These are phyloP conservation scores for Cosmopolites sordidus DNA, from an alignment of 2,888 invertebrate genomes.

Conservation along the genomic window DNA sequence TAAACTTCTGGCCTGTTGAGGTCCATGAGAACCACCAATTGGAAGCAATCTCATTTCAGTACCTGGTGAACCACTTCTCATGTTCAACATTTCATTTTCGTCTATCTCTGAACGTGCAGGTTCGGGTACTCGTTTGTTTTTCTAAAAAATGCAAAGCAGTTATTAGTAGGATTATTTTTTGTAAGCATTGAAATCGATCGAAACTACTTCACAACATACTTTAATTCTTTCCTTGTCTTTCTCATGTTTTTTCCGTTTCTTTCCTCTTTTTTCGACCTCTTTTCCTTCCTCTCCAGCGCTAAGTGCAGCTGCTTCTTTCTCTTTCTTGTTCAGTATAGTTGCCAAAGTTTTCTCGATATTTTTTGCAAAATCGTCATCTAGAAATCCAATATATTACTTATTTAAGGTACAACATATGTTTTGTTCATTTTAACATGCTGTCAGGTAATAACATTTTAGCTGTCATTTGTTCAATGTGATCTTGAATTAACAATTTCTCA, in stretches of 20 bases:
- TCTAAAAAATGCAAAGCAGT: slow-evolving; percentile 37
- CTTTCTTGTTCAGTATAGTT: slow-evolving; percentile 65
- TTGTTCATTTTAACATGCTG: too few species aligned
- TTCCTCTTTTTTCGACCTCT: slow-evolving; percentile 53
- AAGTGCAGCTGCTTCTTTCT: slow-evolving; percentile 43
- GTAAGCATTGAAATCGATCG: background rate
- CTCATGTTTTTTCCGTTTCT: slow-evolving; percentile 53
- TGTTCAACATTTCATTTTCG: slow-evolving; percentile 76
- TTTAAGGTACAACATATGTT: too few species aligned
- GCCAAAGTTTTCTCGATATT: slow-evolving; percentile 75
- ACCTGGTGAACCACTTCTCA: slow-evolving; percentile 59
- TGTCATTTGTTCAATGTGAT: too few species aligned
- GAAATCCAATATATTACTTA: too few species aligned
- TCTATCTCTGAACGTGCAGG: slow-evolving; percentile 54
- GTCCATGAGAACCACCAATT: slow-evolving; percentile 2
- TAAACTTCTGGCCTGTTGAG: slow-evolving; percentile 13
- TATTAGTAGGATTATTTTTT: too few species aligned
- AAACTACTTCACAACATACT: slow-evolving; percentile 39
- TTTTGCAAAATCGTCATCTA: slow-evolving; percentile 70
- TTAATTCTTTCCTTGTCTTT: slow-evolving; percentile 55
- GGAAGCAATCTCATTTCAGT: slow-evolving; percentile 12
- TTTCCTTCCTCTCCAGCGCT: slow-evolving; percentile 43
- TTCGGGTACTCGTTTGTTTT: slow-evolving; percentile 52
- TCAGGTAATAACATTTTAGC: too few species aligned
- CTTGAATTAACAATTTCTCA: too few species aligned